Evolutionary conservation across 1,140 invertebrate species (phyloP).

Genomic region (Ditylenchus dipsaci): DNA sequence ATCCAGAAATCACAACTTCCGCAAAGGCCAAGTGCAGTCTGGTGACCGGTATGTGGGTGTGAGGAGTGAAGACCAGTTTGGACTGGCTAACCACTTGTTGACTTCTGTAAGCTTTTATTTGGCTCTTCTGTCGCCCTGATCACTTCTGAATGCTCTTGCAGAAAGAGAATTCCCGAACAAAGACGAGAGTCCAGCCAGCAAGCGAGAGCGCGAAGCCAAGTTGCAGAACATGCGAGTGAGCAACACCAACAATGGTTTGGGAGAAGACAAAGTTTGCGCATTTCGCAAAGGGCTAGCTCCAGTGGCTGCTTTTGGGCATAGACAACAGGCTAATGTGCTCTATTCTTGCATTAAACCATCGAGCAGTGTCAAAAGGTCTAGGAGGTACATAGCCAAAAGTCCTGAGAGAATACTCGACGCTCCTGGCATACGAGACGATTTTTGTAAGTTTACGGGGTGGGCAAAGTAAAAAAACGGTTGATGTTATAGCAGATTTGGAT

Average conservation of each 20-base stretch:
- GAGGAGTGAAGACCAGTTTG: slow-evolving; percentile 35
- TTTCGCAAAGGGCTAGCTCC: slow-evolving; percentile 18
- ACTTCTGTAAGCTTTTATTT: slow-evolving; percentile 5
- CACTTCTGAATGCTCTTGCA: background rate
- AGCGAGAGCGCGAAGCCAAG: slow-evolving; percentile 23
- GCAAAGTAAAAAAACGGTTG: background rate
- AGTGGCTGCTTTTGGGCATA: background rate
- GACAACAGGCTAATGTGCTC: background rate
- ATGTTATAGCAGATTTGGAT: too few relatives aligned
- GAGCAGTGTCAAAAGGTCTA: slow-evolving; percentile 4
- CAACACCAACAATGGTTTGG: slow-evolving; percentile 17
- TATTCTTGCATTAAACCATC: slow-evolving; percentile 16
- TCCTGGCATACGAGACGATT: slow-evolving; percentile 94
- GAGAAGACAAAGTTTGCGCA: slow-evolving; percentile 18
- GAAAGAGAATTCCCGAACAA: slow-evolving; percentile 1
- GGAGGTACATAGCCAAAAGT: slow-evolving; percentile 11
- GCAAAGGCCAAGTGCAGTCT: slow-evolving; percentile 19
- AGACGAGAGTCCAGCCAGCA: slow-evolving; percentile 20
- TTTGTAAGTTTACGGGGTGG: slow-evolving; percentile 64
- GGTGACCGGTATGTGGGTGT: slow-evolving; percentile 36
- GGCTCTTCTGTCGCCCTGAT: background rate
- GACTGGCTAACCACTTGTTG: slow-evolving; percentile 35
- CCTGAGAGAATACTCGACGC: slow-evolving; percentile 96
- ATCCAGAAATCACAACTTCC: slow-evolving; percentile 24
- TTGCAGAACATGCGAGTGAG: slow-evolving; percentile 19